These are phyloP conservation scores for Brienomyrus brachyistius DNA, from an alignment of 2,113 vertebrate species.

Conservation along the genomic window DNA sequence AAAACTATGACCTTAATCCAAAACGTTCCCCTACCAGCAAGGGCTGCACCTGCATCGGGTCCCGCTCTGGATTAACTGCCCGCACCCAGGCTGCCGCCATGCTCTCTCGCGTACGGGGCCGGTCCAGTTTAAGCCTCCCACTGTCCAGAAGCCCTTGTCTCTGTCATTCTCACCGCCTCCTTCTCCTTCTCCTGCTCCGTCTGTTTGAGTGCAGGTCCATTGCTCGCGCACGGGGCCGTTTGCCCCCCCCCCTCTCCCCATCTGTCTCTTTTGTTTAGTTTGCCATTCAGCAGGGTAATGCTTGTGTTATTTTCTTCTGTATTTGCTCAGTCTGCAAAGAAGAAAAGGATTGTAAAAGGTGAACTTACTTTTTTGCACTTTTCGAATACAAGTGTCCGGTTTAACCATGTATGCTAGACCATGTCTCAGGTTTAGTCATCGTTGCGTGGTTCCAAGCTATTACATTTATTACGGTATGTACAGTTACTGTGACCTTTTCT, in stretches of 20 bases:
- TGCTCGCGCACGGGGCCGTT: not conserved
- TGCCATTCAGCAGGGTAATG: not conserved
- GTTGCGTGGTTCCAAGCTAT: not conserved
- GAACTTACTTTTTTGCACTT: not conserved
- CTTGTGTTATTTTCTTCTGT: not conserved
- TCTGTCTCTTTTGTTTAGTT: not conserved
- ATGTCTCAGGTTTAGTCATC: not conserved
- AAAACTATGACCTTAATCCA: slow-evolving; percentile 17
- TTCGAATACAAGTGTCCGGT: not conserved
- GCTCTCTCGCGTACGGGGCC: too few species aligned
- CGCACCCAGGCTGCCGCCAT: too few species aligned
- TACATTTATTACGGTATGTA: not conserved
- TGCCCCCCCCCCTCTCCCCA: not conserved
- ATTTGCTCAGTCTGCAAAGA: not conserved
- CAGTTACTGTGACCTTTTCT: slow-evolving; percentile 1
- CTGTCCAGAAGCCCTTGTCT: not conserved
- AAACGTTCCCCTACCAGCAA: not conserved
- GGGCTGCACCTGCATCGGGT: slow-evolving; percentile 2
- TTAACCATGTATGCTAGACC: not conserved
- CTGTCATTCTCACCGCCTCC: not conserved
- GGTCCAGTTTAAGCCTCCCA: not conserved
- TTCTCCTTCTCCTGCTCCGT: not conserved
- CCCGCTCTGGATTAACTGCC: not conserved
- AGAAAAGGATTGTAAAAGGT: not conserved
- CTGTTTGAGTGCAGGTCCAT: not conserved